Percentiles rank a stretch among this genome's conserved stretches.
phyloP scores from a whole-genome alignment of 2,113 vertebrate genomes.

The Lagopus muta region DNA sequence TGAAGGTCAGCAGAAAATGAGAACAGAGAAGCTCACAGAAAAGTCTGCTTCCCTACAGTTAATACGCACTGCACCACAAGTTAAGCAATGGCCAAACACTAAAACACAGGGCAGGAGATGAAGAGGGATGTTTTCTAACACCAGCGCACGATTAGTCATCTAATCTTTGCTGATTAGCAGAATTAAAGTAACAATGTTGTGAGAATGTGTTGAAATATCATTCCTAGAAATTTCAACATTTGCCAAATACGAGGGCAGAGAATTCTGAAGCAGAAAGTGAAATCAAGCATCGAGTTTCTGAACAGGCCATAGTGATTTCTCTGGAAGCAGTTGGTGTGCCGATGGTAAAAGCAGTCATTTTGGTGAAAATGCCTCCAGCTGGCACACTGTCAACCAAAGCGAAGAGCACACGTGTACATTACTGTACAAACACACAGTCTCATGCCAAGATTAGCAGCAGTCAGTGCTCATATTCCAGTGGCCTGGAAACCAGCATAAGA shows the following conservation, averaged over 20 bases:
- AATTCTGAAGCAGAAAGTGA: neutral
- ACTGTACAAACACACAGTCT: neutral
- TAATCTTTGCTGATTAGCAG: neutral
- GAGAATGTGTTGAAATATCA: neutral
- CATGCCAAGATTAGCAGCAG: neutral
- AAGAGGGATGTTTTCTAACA: neutral
- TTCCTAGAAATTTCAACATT: neutral
- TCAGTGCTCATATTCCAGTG: neutral
- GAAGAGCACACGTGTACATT: neutral
- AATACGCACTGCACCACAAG: neutral
- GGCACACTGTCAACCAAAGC: neutral
- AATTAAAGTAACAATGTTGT: neutral
- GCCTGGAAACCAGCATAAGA: neutral
- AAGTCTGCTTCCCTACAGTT: neutral
- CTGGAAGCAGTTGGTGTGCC: neutral
- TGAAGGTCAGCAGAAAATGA: neutral
- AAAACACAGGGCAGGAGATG: slow-evolving; percentile 33
- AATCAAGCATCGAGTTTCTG: accelerated
- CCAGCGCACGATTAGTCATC: neutral
- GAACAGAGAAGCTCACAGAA: neutral
- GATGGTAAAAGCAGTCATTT: neutral
- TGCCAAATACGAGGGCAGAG: neutral
- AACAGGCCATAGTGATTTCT: neutral
- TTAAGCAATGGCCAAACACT: neutral
- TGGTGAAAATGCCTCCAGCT: neutral